Evolutionary conservation across 2,113 vertebrate species (phyloP).

Genomic region (Taxidea taxus): DNA sequence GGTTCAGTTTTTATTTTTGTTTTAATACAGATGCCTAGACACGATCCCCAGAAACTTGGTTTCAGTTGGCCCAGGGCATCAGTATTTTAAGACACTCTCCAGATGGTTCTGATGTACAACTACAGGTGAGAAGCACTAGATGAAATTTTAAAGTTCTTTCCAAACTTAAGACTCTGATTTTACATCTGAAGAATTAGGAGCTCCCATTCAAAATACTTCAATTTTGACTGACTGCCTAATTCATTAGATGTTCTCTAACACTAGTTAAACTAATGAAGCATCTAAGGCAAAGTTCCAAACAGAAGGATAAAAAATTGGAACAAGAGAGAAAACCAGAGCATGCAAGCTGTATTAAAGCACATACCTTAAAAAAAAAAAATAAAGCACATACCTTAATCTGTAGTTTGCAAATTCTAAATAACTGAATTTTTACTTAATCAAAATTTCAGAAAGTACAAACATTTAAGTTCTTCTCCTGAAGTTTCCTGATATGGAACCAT

Average conservation of each 20-base stretch:
- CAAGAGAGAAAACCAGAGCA: not conserved
- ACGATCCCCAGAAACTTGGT: not conserved
- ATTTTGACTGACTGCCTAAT: not conserved
- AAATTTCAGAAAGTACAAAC: constrained; percentile 52
- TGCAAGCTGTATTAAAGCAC: not conserved
- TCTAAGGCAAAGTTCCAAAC: constrained; percentile 27
- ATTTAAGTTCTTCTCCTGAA: constrained; percentile 42
- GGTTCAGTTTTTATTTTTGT: not conserved
- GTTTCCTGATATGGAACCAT: constrained; percentile 58
- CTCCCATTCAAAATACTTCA: not conserved
- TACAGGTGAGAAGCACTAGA: not conserved
- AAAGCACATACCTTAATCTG: constrained; percentile 30
- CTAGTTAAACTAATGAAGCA: not conserved
- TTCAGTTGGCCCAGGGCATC: not conserved
- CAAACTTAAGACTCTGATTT: constrained; percentile 1
- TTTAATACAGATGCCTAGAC: not conserved
- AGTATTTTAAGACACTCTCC: not conserved
- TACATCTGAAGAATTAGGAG: not conserved
- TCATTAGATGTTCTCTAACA: constrained; percentile 6
- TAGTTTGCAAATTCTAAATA: constrained; percentile 61
- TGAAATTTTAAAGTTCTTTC: not conserved
- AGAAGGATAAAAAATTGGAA: not conserved
- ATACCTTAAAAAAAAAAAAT: constrained; percentile 41
- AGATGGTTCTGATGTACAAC: not conserved
- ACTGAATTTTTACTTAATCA: constrained; percentile 54